Evolutionary conservation across 2,113 vertebrate genomes (phyloP).

Genomic region (Erythrolamprus reginae): DNA sequence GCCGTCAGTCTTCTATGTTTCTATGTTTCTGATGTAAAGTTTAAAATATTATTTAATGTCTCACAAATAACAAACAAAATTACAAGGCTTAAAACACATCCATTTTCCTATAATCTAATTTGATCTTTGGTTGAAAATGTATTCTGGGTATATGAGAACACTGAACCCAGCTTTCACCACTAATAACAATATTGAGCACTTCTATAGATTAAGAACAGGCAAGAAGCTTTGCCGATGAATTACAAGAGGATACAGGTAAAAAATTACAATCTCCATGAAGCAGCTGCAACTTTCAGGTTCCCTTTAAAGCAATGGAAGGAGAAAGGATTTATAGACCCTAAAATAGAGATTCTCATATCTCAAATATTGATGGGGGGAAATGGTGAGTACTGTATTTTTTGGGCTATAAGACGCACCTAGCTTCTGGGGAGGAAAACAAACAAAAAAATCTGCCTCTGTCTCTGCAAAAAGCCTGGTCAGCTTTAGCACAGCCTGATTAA

Average conservation of each 20-base stretch:
- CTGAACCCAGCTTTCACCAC: neutral
- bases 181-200: neutral
- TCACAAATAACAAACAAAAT: neutral
- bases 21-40: too few species aligned
- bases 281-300: neutral
- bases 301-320: neutral
- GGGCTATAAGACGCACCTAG: too few species aligned
- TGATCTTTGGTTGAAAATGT: neutral
- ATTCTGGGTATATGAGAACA: neutral
- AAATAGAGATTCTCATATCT: neutral
- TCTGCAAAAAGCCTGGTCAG: too few species aligned
- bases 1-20: too few species aligned
- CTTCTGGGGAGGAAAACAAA: too few species aligned
- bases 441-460: too few species aligned
- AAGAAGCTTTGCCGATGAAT: neutral
- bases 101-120: neutral
- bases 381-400: too few species aligned
- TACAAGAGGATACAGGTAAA: neutral
- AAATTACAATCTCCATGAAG: neutral
- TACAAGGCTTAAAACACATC: neutral
- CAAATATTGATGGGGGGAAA: neutral
- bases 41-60: neutral
- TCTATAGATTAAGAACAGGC: neutral
- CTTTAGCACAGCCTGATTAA: too few species aligned
- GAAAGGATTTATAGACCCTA: neutral